Percentiles rank a stretch among this genome's conserved stretches.
Conservation (phyloP, 2,888 invertebrate genomes). For the Apamea sordens region DNA sequence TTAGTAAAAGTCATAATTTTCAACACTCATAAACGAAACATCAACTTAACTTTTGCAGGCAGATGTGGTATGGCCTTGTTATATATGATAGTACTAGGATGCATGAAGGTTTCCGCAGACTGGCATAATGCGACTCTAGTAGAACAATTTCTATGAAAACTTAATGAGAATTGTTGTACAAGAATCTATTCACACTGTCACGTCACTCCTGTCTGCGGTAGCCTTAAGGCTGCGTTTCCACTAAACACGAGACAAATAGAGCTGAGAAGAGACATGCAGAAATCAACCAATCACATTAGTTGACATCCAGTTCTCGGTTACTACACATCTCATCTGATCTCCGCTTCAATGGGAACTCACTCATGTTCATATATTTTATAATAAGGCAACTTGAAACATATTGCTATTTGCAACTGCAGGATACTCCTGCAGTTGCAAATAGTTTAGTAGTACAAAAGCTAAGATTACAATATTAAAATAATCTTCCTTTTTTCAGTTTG, state of each 20-base stretch:
- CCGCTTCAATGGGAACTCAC: not conserved
- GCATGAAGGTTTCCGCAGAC: not conserved
- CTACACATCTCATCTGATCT: not conserved
- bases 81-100: not conserved
- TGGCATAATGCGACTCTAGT: not conserved
- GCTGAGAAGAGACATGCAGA: not conserved
- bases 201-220: too few relatives aligned
- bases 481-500: slow-evolving; percentile 92
- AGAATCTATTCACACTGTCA: too few relatives aligned
- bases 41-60: not conserved
- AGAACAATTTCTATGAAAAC: not conserved
- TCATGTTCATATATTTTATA: not conserved
- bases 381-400: not conserved
- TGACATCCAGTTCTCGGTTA: not conserved
- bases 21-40: not conserved
- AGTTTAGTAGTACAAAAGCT: not conserved
- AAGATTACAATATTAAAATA: not conserved
- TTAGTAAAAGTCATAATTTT: not conserved
- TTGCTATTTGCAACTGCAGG: not conserved
- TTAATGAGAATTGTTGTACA: too few relatives aligned
- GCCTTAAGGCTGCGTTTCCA: not conserved
- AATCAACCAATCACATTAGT: not conserved
- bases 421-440: too few relatives aligned
- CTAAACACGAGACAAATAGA: not conserved
- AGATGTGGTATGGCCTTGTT: not conserved